Evolutionary conservation across 2,888 invertebrate genomes (phyloP).

Genomic region (Lycophotia porphyrea): DNA sequence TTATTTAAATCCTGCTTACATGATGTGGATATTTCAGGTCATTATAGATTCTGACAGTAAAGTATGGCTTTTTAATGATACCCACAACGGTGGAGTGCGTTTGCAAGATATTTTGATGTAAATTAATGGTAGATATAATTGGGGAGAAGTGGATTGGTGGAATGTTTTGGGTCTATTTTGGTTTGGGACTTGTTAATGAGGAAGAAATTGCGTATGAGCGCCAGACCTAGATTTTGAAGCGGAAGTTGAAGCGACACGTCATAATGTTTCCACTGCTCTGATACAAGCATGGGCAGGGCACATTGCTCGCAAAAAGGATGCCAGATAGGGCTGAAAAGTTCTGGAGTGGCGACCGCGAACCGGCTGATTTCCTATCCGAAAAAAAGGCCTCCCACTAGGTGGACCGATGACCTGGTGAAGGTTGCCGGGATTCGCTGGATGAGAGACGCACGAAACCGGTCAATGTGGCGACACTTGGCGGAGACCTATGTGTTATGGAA

Average conservation of each 20-base stretch:
- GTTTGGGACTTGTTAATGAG: background rate
- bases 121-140: slow-evolving; percentile 51
- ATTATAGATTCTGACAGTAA: slow-evolving; percentile 54
- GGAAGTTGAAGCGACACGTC: too few species aligned
- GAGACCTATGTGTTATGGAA: too few species aligned
- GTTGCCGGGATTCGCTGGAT: too few species aligned
- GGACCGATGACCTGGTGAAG: too few species aligned
- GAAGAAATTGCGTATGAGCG: background rate
- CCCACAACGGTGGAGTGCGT: slow-evolving; percentile 3
- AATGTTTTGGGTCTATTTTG: slow-evolving; percentile 24
- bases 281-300: too few species aligned
- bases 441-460: too few species aligned
- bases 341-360: too few species aligned
- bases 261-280: background rate
- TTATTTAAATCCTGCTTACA: slow-evolving; percentile 63
- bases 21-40: slow-evolving; percentile 51
- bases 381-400: too few species aligned
- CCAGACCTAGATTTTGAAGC: background rate
- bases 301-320: too few species aligned
- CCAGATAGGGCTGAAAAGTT: too few species aligned
- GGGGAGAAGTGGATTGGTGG: background rate
- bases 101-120: slow-evolving; percentile 31
- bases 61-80: slow-evolving; percentile 58
- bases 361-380: too few species aligned
- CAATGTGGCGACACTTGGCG: too few species aligned